A percentile compares a stretch with the other conserved stretches of the same genome.
phyloP scores from a whole-genome alignment of 2,113 vertebrate genomes.

The Rousettus leschenaultii region DNA sequence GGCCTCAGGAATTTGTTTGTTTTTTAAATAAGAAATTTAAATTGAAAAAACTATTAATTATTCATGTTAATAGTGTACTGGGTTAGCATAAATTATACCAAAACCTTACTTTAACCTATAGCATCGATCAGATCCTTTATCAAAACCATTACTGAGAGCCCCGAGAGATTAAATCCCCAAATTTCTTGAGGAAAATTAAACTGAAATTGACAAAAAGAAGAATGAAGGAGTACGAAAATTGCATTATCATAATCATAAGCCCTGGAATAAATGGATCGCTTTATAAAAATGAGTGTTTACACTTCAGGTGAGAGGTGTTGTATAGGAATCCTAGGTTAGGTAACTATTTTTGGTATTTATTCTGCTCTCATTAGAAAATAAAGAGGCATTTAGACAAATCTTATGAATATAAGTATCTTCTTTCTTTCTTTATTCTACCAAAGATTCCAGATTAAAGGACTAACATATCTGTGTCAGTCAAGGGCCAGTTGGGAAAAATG shows the following conservation, averaged over 20 bases:
- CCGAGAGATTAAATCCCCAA: background rate
- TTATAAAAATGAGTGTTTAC: slow-evolving; percentile 40
- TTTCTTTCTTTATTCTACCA: background rate
- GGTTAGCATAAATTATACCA: slow-evolving; percentile 52
- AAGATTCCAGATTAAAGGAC: background rate
- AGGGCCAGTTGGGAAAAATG: background rate
- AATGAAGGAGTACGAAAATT: background rate
- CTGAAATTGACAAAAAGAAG: background rate
- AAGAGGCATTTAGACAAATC: background rate
- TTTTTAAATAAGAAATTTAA: slow-evolving; percentile 70
- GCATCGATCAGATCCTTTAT: slow-evolving; percentile 37
- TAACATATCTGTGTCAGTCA: background rate
- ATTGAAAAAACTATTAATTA: slow-evolving; percentile 65
- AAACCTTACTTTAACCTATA: slow-evolving; percentile 50
- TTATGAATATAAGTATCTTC: background rate
- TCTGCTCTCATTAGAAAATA: slow-evolving; percentile 22
- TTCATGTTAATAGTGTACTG: slow-evolving; percentile 47
- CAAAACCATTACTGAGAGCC: background rate
- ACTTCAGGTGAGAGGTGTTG: background rate
- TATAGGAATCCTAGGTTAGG: background rate
- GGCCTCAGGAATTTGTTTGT: slow-evolving; percentile 51
- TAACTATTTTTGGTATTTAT: slow-evolving; percentile 6
- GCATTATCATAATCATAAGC: background rate
- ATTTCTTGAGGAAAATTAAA: slow-evolving; percentile 19
- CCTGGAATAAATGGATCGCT: background rate